A percentile compares a stretch with the other conserved stretches of the same genome.
Conservation (phyloP, 2,797 vertebrate genomes). For the Sebastes nivosus region DNA sequence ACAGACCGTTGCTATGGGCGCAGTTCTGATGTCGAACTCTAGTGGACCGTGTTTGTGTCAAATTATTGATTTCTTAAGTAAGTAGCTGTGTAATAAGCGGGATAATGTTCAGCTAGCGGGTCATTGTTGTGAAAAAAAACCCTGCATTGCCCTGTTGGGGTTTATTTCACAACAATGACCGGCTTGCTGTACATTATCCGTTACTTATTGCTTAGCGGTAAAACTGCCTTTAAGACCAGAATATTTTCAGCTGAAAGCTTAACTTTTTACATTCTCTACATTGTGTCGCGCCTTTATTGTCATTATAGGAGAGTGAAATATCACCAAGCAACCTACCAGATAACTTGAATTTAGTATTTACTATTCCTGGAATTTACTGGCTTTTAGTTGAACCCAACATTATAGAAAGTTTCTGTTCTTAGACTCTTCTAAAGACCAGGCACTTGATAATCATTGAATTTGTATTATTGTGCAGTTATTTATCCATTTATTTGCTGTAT, state of each 20-base stretch:
- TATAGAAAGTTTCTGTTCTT: background rate
- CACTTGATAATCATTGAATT: background rate
- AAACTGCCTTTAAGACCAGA: background rate
- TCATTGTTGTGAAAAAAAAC: too few species aligned
- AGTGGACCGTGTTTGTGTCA: too few species aligned
- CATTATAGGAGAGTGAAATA: background rate
- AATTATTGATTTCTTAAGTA: too few species aligned
- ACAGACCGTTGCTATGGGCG: too few species aligned
- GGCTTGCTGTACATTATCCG: too few species aligned
- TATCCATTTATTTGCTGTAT: background rate
- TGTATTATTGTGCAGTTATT: background rate
- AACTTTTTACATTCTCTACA: background rate
- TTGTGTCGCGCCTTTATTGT: background rate
- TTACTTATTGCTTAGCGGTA: background rate
- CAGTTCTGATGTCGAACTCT: too few species aligned
- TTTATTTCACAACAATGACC: too few species aligned
- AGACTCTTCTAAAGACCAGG: background rate
- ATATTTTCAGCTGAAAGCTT: background rate
- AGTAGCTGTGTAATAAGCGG: too few species aligned
- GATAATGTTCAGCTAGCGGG: too few species aligned
- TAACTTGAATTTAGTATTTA: background rate
- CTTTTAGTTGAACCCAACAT: background rate
- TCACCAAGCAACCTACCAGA: fast-evolving
- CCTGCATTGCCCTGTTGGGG: too few species aligned
- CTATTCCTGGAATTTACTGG: background rate